A percentile compares a stretch with the other conserved stretches of the same genome.
phyloP scores from a whole-genome alignment of 2,113 vertebrate genomes.

The Patagioenas fasciata region DNA sequence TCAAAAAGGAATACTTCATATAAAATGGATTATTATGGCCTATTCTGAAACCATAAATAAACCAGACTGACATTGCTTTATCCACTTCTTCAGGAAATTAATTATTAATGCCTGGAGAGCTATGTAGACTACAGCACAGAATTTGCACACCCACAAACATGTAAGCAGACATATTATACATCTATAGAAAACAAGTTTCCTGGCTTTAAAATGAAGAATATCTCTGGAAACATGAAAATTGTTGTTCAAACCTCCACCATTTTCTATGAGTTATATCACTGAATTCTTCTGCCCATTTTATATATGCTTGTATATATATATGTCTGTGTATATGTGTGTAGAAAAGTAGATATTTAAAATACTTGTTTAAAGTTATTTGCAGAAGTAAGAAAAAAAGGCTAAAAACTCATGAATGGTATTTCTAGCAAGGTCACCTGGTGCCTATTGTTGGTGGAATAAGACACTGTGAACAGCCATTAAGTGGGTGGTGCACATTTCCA shows the following conservation, averaged over 20 bases:
- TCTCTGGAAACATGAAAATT: background rate
- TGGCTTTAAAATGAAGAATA: background rate
- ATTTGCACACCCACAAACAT: background rate
- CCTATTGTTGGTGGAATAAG: background rate
- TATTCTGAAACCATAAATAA: background rate
- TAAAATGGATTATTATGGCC: background rate
- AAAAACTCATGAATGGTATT: background rate
- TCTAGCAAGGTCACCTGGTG: background rate
- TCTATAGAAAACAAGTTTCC: background rate
- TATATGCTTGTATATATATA: background rate
- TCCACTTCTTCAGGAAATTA: background rate
- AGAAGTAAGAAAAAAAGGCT: background rate
- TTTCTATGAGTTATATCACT: background rate
- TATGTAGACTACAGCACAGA: background rate
- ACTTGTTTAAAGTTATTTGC: background rate
- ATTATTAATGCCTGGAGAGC: background rate
- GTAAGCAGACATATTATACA: accelerated
- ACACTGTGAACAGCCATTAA: background rate
- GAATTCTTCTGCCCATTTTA: background rate
- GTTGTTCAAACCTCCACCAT: background rate
- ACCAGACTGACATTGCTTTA: background rate
- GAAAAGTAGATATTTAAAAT: background rate
- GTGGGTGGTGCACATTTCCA: background rate
- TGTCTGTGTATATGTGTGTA: background rate
- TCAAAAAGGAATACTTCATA: background rate